A percentile compares a stretch with the other conserved stretches of the same genome.
phyloP scores from a whole-genome alignment of 2,888 invertebrate genomes.

The Pyrocoelia pectoralis region DNA sequence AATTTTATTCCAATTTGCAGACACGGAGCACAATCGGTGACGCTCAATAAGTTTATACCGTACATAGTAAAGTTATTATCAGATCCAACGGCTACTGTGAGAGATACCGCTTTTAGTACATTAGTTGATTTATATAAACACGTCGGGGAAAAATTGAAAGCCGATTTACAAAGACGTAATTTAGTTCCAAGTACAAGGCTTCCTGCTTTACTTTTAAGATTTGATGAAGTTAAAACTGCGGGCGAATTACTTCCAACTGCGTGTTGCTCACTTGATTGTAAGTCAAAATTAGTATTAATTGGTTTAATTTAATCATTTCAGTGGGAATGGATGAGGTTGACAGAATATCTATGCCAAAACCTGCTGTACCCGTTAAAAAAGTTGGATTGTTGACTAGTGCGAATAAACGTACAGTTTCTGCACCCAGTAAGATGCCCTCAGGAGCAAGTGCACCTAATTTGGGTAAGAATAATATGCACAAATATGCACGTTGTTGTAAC shows the following conservation, averaged over 20 bases:
- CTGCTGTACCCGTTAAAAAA: slow-evolving; percentile 59
- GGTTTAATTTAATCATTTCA: slow-evolving; percentile 6
- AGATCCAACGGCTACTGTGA: slow-evolving; percentile 86
- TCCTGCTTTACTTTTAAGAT: slow-evolving; percentile 77
- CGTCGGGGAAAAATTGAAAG: slow-evolving; percentile 86
- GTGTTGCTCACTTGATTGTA: slow-evolving; percentile 52
- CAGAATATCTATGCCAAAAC: slow-evolving; percentile 55
- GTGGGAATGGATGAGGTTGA: slow-evolving; percentile 60
- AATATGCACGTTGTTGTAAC: no score
- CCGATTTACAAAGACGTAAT: slow-evolving; percentile 83
- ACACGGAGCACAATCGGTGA: slow-evolving; percentile 85
- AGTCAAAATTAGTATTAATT: slow-evolving; percentile 32
- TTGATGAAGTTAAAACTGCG: slow-evolving; percentile 84
- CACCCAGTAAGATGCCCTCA: slow-evolving; percentile 19
- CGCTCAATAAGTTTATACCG: slow-evolving; percentile 83
- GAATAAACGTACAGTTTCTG: slow-evolving; percentile 58
- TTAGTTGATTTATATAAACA: slow-evolving; percentile 91
- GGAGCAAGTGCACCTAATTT: slow-evolving; percentile 36
- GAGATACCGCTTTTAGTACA: slow-evolving; percentile 87
- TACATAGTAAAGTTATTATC: slow-evolving; percentile 82
- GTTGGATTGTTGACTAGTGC: slow-evolving; percentile 48
- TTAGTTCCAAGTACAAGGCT: slow-evolving; percentile 78
- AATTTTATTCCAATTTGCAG: slow-evolving; percentile 61
- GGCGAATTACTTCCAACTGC: slow-evolving; percentile 83
- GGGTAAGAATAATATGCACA: slow-evolving; percentile 40